These are phyloP conservation scores for Ptychadena robeensis DNA, from an alignment of 2,797 vertebrate genomes.

Conservation along the genomic window DNA sequence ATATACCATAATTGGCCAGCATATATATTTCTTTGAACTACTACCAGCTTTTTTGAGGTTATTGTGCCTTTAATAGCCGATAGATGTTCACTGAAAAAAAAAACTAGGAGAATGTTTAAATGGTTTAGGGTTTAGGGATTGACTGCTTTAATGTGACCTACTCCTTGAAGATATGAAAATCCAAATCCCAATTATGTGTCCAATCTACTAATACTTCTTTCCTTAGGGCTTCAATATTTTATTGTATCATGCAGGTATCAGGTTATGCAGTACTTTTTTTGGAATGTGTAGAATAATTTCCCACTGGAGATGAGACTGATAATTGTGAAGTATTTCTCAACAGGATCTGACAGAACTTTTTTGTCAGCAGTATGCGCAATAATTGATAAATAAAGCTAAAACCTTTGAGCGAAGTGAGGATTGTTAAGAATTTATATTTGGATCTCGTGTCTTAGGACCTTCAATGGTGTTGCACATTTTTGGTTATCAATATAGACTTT, in stretches of 20 bases:
- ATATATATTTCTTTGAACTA: not conserved
- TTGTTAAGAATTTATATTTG: not conserved
- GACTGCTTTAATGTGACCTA: conserved; percentile 14
- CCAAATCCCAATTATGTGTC: conserved; percentile 6
- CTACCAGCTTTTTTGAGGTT: not conserved
- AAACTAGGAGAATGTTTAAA: too few species aligned
- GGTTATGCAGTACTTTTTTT: not conserved
- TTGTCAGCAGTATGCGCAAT: not conserved
- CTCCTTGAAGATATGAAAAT: conserved; percentile 11
- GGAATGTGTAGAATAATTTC: conserved; percentile 18
- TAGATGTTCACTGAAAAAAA: not conserved
- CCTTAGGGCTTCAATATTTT: not conserved
- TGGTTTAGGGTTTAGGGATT: not conserved
- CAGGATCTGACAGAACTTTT: not conserved
- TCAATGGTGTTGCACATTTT: too few species aligned
- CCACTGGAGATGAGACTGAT: conserved; percentile 2
- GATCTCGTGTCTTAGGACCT: too few species aligned
- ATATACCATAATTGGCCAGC: not conserved
- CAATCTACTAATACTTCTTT: conserved; percentile 11
- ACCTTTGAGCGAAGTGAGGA: not conserved
- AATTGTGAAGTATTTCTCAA: not conserved
- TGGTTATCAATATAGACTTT: too few species aligned
- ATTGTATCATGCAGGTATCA: not conserved
- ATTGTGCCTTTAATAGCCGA: not conserved
- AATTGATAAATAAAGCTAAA: not conserved